Conservation (phyloP, 2,113 vertebrate species). For the Prochilodus magdalenae region DNA sequence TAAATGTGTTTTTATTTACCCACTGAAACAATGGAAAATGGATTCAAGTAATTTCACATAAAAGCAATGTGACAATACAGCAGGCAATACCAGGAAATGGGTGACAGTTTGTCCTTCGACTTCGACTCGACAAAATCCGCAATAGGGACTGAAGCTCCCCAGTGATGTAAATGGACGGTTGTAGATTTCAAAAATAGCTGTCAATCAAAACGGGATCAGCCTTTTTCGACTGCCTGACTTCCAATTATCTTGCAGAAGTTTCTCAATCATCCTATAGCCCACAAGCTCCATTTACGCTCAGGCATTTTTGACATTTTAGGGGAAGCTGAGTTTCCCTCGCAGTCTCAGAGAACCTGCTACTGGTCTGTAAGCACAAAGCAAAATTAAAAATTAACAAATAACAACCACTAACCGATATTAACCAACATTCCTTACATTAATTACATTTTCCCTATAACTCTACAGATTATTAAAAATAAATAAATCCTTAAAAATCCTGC, state of each 20-base stretch:
- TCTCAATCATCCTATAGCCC: slow-evolving; percentile 55
- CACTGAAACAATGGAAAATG: neutral
- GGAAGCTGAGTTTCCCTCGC: too few species aligned
- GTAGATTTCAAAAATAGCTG: neutral
- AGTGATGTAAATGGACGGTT: neutral
- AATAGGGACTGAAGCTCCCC: neutral
- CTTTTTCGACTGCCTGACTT: neutral
- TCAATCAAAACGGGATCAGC: slow-evolving; percentile 3
- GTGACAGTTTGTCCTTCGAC: neutral
- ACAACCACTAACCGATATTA: too few species aligned
- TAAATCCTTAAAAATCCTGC: too few species aligned
- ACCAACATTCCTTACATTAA: too few species aligned
- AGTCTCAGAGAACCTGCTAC: too few species aligned
- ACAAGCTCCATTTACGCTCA: too few species aligned
- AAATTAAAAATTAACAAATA: too few species aligned
- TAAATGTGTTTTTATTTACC: slow-evolving; percentile 25
- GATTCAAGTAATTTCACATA: neutral
- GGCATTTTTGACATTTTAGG: too few species aligned
- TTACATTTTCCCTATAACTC: too few species aligned
- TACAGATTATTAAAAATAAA: too few species aligned
- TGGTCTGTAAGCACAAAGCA: too few species aligned
- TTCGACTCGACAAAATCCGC: neutral
- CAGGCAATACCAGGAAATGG: neutral
- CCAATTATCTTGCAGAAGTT: slow-evolving; percentile 55
- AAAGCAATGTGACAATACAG: too few species aligned